Percentiles rank a stretch among this genome's conserved stretches.
These are phyloP conservation scores for Macrophya annulata DNA, from an alignment of 2,888 invertebrate genomes.

Conservation along the genomic window DNA sequence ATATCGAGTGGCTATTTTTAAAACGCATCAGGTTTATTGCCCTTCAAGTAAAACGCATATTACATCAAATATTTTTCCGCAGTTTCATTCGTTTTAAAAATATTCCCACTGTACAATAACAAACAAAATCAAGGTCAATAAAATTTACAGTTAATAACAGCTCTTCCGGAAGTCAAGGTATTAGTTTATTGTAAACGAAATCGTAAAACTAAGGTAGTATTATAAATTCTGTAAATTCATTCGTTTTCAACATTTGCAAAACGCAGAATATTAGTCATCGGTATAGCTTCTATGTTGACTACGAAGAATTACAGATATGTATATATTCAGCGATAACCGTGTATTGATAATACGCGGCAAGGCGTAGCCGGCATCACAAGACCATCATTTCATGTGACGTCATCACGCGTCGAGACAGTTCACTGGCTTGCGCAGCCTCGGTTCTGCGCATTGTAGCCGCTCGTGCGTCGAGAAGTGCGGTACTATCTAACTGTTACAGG, in stretches of 20 bases:
- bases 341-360: not conserved
- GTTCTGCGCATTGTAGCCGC: not conserved
- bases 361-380: not conserved
- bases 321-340: not conserved
- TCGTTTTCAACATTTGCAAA: not conserved
- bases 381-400: not conserved
- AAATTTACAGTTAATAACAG: not conserved
- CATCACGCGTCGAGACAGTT: not conserved
- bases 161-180: not conserved
- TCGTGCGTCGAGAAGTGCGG: not conserved
- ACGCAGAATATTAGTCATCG: not conserved
- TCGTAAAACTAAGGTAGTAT: not conserved
- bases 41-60: not conserved
- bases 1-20: not conserved
- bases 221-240: too few species aligned
- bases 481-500: not conserved
- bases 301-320: not conserved
- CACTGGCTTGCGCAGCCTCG: not conserved
- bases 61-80: not conserved
- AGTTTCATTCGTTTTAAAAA: not conserved
- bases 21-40: not conserved
- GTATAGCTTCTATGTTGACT: not conserved
- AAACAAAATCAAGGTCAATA: not conserved
- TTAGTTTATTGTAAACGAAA: not conserved
- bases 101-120: not conserved